Evolutionary conservation across 2,888 invertebrate species (phyloP), one percentile per base, ranked within the genome.

Genomic region (Heliconius hortense): DNA sequence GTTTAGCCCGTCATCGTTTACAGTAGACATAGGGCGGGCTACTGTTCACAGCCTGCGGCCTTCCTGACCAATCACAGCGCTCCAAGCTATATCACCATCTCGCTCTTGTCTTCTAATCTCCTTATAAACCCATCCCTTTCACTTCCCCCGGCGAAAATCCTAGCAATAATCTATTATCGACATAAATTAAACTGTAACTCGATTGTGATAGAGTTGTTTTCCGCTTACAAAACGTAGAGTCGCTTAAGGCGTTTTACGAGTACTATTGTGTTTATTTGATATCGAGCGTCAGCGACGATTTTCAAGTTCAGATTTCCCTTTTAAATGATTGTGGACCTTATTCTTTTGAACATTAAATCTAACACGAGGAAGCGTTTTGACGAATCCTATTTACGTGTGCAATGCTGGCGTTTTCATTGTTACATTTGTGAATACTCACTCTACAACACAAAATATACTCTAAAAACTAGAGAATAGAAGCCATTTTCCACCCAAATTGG

Each of bases 51-150:
- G 94, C 94, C 94, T 92, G 93, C 92, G 94, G 94, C 94, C 92
- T 93, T 94, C 92, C 93, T 94, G 93, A 94, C 94, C 94, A 94
- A 94, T 94, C 94, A 94, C 93, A 93, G 93, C 93, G 94, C 94
- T 94, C 88, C 88, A 89, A 94, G 94, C 94, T 90, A 94, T 94
- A 89, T 91, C 82, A 31, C 85, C 81, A 81, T 92, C 92, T 82
- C 86, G 78, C 81, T 91, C 85, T 77, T 84, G 81, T 89, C 60
- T 82, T 79, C 79, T 74, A 75, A 81, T 84, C 84, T 76, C 81
- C 84, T 85, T 81, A 91, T 93, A 83, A 81, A 81, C 79, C 84
- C 82, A 85, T 93, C 92, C 85, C 87, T 83, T 83, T 93, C 88
- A 78, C 86, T 89, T 90, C 94, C 94, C 92, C 91, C 91, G 93